Conservation (phyloP, 2,113 vertebrate species). For the Erinaceus europaeus region DNA sequence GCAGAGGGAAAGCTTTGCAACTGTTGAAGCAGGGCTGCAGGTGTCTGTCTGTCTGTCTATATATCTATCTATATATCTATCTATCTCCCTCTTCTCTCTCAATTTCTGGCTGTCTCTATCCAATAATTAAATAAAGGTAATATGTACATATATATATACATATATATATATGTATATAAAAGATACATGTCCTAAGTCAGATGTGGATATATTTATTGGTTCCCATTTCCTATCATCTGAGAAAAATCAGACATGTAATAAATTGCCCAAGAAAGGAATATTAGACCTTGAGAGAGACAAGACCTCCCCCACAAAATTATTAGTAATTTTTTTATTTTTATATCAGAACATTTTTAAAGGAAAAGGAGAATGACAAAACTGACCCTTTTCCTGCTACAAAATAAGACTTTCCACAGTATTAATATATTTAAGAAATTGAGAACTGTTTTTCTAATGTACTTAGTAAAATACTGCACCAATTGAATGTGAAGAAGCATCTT, state of each 20-base stretch:
- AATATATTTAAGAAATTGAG: background rate
- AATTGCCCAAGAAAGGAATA: background rate
- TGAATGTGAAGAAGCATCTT: background rate
- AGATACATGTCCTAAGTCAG: background rate
- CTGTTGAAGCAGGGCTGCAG: too few relatives aligned
- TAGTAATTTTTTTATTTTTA: slow-evolving; percentile 24
- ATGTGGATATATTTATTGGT: background rate
- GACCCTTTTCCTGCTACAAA: background rate
- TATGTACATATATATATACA: too few relatives aligned
- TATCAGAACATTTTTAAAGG: background rate
- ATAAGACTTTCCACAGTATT: background rate
- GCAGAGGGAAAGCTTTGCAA: too few relatives aligned
- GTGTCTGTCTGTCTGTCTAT: too few relatives aligned
- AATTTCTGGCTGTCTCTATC: too few relatives aligned
- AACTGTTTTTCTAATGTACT: slow-evolving; percentile 27
- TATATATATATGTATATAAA: too few relatives aligned
- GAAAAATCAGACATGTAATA: background rate
- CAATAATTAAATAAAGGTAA: too few relatives aligned
- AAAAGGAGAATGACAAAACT: background rate
- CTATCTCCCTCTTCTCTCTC: too few relatives aligned
- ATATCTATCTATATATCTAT: too few relatives aligned
- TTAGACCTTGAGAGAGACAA: background rate
- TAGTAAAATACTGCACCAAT: slow-evolving; percentile 7
- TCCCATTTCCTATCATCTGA: background rate
- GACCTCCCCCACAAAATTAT: background rate